Conservation (phyloP, 2,113 vertebrate genomes). For the Elgaria multicarinata region DNA sequence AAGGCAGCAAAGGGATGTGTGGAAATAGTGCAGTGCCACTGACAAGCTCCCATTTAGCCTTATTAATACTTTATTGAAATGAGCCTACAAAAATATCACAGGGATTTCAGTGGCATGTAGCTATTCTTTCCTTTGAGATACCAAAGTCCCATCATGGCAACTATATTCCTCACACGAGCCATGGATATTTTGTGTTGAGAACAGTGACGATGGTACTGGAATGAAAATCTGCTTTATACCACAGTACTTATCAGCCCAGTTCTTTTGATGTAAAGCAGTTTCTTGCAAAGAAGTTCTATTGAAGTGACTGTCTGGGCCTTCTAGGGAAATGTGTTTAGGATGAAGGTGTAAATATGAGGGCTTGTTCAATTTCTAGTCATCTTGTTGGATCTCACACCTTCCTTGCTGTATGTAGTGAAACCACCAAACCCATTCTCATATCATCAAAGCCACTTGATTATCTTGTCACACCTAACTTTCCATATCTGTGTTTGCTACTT, state of each 20-base stretch:
- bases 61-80: conserved; percentile 22
- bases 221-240: background rate
- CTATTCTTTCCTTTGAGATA: background rate
- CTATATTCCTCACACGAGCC: background rate
- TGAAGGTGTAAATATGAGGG: background rate
- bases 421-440: background rate
- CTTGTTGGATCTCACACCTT: conserved; percentile 13
- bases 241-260: background rate
- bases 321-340: background rate
- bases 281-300: background rate
- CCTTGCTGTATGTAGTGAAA: background rate
- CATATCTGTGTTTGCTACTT: background rate
- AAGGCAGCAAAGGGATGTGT: conserved; percentile 4
- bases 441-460: conserved; percentile 7
- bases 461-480: conserved; percentile 5
- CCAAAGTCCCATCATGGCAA: background rate
- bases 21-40: background rate
- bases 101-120: background rate
- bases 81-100: conserved; percentile 1
- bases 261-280: background rate
- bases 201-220: background rate
- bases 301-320: background rate
- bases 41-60: conserved; percentile 9
- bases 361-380: conserved; percentile 21
- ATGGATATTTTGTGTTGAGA: background rate